phyloP scores from a whole-genome alignment of 2,888 invertebrate genomes.

The Rambutsinella grinnellia region DNA sequence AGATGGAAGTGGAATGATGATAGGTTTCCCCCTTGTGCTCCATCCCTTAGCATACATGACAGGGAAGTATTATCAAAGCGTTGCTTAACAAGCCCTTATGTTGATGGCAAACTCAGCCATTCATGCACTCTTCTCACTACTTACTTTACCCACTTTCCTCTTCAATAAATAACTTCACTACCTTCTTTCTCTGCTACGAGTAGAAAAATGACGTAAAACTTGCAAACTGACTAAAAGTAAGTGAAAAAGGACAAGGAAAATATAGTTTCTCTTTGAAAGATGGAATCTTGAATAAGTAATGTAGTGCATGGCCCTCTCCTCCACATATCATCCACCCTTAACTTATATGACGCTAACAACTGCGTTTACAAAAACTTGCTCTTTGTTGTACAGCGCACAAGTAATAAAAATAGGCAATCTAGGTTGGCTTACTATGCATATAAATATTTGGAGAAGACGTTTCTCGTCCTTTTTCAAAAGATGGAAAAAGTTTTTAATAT shows the following conservation, averaged over 20 bases:
- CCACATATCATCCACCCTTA: too few relatives aligned
- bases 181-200: neutral
- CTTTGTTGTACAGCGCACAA: too few relatives aligned
- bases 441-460: neutral
- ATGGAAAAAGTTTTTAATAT: neutral
- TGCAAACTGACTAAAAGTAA: neutral
- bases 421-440: too few relatives aligned
- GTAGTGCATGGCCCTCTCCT: neutral
- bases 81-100: neutral
- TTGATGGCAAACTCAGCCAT: neutral
- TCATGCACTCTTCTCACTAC: constrained; percentile 5
- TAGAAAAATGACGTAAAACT: neutral
- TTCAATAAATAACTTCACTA: constrained; percentile 14
- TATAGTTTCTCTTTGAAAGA: neutral
- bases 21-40: neutral
- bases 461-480: neutral
- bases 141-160: neutral
- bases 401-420: too few relatives aligned
- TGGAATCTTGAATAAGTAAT: neutral
- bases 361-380: too few relatives aligned
- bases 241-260: neutral
- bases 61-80: neutral
- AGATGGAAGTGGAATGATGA: neutral
- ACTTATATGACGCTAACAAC: too few relatives aligned
- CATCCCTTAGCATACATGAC: neutral